These are phyloP conservation scores for Ctenopoma multispine DNA, from an alignment of 2,797 vertebrate genomes.

Conservation along the genomic window DNA sequence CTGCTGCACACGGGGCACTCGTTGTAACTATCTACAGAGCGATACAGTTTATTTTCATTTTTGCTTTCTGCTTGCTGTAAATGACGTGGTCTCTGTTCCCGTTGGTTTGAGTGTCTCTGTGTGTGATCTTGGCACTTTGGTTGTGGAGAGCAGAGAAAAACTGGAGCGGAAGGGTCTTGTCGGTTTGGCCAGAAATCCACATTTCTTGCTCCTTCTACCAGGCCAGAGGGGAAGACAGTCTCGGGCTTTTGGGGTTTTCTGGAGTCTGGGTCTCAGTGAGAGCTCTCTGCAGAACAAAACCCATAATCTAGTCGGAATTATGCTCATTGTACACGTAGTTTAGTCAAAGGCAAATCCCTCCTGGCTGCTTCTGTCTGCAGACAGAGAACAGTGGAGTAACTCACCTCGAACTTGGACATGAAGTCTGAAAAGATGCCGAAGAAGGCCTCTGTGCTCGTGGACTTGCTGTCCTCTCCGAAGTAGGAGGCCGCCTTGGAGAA, in stretches of 20 bases:
- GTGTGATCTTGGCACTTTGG: slow-evolving; percentile 82
- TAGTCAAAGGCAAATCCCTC: slow-evolving; percentile 6
- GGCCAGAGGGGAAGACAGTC: slow-evolving; percentile 91
- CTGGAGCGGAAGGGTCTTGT: slow-evolving; percentile 27
- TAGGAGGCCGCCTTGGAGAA: slow-evolving; percentile 91
- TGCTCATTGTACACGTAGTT: neutral
- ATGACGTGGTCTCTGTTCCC: slow-evolving; percentile 46
- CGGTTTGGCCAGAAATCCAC: slow-evolving; percentile 30
- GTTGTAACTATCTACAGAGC: slow-evolving; percentile 10
- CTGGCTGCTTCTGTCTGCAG: neutral
- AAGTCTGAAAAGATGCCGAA: slow-evolving; percentile 98
- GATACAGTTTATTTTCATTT: slow-evolving; percentile 2
- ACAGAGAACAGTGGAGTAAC: slow-evolving; percentile 13
- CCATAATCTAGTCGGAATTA: slow-evolving; percentile 22
- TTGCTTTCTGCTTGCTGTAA: slow-evolving; percentile 26
- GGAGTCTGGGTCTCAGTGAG: slow-evolving; percentile 90
- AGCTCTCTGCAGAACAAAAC: slow-evolving; percentile 87
- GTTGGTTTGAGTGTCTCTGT: slow-evolving; percentile 58
- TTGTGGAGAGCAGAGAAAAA: slow-evolving; percentile 70
- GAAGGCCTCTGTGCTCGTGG: slow-evolving; percentile 92
- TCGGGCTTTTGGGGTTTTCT: slow-evolving; percentile 89
- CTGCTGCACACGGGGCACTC: slow-evolving; percentile 46
- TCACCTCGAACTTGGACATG: slow-evolving; percentile 97
- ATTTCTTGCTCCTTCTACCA: slow-evolving; percentile 85
- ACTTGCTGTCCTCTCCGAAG: slow-evolving; percentile 95